Evolutionary conservation across 1,140 invertebrate genomes (phyloP).

Genomic region (Agraylea sexmaculata): DNA sequence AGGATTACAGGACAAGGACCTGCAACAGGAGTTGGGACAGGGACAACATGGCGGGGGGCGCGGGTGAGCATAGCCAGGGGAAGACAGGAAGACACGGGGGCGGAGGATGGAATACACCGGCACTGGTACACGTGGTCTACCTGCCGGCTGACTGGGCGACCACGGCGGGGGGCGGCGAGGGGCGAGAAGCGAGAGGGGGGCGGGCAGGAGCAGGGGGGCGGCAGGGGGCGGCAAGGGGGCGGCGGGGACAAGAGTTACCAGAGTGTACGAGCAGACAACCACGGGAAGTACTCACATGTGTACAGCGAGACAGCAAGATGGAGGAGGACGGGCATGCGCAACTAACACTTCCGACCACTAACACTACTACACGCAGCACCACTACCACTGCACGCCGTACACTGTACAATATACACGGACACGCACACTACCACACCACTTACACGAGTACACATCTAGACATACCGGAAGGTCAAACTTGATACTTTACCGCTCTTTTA

Average conservation of each 20-base stretch:
- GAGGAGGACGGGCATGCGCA: conserved; percentile 5
- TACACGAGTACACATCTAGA: too few relatives aligned
- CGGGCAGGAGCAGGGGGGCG: neutral
- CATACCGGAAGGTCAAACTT: too few relatives aligned
- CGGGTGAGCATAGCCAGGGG: neutral
- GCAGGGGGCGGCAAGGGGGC: neutral
- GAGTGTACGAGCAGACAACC: conserved; percentile 1
- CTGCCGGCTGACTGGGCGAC: neutral
- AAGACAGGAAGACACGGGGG: neutral
- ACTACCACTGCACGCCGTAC: too few relatives aligned
- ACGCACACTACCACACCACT: too few relatives aligned
- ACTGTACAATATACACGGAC: too few relatives aligned
- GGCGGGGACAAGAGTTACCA: neutral
- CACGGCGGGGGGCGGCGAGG: neutral
- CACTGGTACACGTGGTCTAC: neutral
- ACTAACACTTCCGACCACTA: too few relatives aligned
- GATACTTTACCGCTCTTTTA: too few relatives aligned
- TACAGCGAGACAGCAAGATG: conserved; percentile 10
- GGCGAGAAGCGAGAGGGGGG: neutral
- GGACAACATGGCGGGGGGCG: neutral
- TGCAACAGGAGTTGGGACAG: conserved; percentile 4
- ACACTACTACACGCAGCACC: neutral
- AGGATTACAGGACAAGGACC: conserved; percentile 23
- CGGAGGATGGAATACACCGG: too few relatives aligned
- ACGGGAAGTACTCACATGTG: conserved; percentile 10